Percentiles rank a stretch among this genome's conserved stretches.
phyloP scores from a whole-genome alignment of 2,888 invertebrate genomes.

The Nomada goodeniana region DNA sequence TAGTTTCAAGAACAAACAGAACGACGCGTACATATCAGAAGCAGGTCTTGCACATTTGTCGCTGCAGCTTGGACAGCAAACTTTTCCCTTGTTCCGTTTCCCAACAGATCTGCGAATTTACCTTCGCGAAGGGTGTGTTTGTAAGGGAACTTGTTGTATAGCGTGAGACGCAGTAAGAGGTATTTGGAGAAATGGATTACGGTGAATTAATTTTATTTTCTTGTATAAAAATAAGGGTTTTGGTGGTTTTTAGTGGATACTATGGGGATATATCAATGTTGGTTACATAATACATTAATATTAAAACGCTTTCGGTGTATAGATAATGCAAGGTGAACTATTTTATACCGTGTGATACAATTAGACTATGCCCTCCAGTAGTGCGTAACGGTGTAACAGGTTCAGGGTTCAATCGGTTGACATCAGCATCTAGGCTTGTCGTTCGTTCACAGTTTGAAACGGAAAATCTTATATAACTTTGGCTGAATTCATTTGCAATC shows the following conservation, averaged over 20 bases:
- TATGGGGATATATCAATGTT: too few relatives aligned
- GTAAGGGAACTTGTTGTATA: neutral
- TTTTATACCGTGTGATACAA: slow-evolving; percentile 45
- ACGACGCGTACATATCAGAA: neutral
- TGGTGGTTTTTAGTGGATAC: too few relatives aligned
- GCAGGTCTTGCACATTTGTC: neutral
- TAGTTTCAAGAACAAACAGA: slow-evolving; percentile 37
- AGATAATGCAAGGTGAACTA: slow-evolving; percentile 21
- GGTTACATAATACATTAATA: too few relatives aligned
- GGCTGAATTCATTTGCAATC: neutral
- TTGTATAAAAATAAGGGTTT: too few relatives aligned
- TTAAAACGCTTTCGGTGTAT: neutral
- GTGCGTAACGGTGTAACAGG: slow-evolving; percentile 54
- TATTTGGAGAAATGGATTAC: too few relatives aligned
- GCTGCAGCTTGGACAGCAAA: neutral
- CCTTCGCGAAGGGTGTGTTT: neutral
- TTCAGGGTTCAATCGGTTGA: slow-evolving; percentile 69
- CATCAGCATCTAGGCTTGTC: slow-evolving; percentile 35
- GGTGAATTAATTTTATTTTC: too few relatives aligned
- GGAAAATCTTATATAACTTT: slow-evolving; percentile 29
- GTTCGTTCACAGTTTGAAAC: slow-evolving; percentile 22
- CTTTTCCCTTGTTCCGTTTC: neutral
- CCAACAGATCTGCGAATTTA: neutral
- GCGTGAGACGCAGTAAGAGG: too few relatives aligned
- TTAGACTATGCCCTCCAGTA: slow-evolving; percentile 52